Conservation (phyloP, 2,888 invertebrate species). For the Baronia brevicornis region DNA sequence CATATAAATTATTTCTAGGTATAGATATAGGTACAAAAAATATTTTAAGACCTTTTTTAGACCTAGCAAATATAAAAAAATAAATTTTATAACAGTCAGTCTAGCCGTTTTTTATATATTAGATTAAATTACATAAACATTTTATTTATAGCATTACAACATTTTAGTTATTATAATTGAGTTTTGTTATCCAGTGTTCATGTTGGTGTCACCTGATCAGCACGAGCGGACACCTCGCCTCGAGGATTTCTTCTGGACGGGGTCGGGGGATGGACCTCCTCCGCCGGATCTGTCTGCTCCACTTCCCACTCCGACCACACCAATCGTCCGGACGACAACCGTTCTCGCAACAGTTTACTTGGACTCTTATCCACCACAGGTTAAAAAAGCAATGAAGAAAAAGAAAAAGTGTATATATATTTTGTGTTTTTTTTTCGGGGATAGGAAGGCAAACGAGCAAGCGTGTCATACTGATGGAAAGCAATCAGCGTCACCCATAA, state of each 20-base stretch:
- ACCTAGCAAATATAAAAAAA: too few relatives aligned
- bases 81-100: too few relatives aligned
- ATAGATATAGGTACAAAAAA: too few relatives aligned
- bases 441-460: too few relatives aligned
- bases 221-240: conserved; percentile 73
- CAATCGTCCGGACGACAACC: conserved; percentile 79
- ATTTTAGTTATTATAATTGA: not conserved
- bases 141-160: too few relatives aligned
- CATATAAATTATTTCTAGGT: too few relatives aligned
- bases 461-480: too few relatives aligned
- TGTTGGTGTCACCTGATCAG: conserved; percentile 57
- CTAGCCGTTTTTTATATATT: conserved; percentile 23
- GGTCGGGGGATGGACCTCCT: conserved; percentile 87
- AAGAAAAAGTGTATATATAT: too few relatives aligned
- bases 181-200: conserved; percentile 39
- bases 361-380: conserved; percentile 70
- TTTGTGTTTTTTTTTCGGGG: too few relatives aligned
- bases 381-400: conserved; percentile 17
- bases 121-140: conserved; percentile 3
- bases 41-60: too few relatives aligned
- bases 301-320: conserved; percentile 46
- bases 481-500: too few relatives aligned
- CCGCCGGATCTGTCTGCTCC: conserved; percentile 69
- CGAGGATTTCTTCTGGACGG: conserved; percentile 94
- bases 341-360: conserved; percentile 82